A percentile compares a stretch with the other conserved stretches of the same genome.
Evolutionary conservation across 2,888 invertebrate species (phyloP).

Genomic region (Cerastoderma edule): DNA sequence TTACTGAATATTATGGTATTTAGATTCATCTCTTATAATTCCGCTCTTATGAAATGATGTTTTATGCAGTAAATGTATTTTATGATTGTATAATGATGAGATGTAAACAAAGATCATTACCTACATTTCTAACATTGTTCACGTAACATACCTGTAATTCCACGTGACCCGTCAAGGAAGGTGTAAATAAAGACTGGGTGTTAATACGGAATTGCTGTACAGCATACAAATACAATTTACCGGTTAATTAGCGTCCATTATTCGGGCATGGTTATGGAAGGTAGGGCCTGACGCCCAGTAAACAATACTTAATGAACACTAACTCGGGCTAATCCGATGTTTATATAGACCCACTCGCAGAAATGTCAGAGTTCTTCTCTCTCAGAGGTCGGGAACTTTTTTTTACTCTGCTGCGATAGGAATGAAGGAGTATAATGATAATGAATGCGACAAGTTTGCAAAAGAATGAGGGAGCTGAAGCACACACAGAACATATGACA

Average conservation of each 20-base stretch:
- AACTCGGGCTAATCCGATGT: slow-evolving; percentile 15
- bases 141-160: too few relatives aligned
- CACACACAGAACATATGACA: too few relatives aligned
- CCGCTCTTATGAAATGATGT: too few relatives aligned
- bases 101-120: too few relatives aligned
- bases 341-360: slow-evolving; percentile 3
- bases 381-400: too few relatives aligned
- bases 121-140: too few relatives aligned
- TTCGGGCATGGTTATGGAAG: slow-evolving; percentile 9
- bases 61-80: too few relatives aligned
- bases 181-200: slow-evolving; percentile 14
- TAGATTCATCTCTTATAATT: too few relatives aligned
- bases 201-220: slow-evolving; percentile 7
- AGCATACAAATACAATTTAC: slow-evolving; percentile 25
- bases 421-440: neutral
- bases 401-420: neutral
- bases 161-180: too few relatives aligned
- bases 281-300: slow-evolving; percentile 17
- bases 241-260: slow-evolving; percentile 12
- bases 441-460: neutral
- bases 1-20: too few relatives aligned
- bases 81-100: too few relatives aligned
- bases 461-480: neutral
- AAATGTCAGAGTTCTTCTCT: slow-evolving; percentile 13
- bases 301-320: slow-evolving; percentile 25